Evolutionary conservation across 2,888 invertebrate species (phyloP).

Genomic region (Macrophya annulata): DNA sequence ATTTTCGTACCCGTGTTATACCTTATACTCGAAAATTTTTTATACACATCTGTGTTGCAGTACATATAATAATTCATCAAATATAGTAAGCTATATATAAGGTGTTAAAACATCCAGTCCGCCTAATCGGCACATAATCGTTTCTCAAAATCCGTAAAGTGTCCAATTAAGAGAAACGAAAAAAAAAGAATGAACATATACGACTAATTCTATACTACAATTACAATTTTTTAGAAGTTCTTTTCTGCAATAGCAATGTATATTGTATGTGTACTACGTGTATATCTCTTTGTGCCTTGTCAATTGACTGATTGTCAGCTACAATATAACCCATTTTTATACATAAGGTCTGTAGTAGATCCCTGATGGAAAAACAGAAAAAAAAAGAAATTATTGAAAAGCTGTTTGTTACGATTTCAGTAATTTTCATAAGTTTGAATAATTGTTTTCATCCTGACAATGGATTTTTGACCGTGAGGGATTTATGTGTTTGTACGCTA

Average conservation of each 20-base stretch:
- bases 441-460: neutral
- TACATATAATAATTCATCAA: neutral
- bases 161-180: neutral
- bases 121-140: neutral
- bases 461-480: neutral
- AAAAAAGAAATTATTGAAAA: neutral
- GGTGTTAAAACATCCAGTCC: neutral
- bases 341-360: neutral
- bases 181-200: neutral
- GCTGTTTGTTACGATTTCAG: neutral
- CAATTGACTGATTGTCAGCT: neutral
- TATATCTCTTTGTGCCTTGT: neutral
- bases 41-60: neutral
- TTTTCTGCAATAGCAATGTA: no score
- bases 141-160: neutral
- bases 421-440: neutral
- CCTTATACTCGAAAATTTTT: neutral
- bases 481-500: neutral
- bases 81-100: neutral
- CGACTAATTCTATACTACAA: no score
- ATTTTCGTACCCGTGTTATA: neutral
- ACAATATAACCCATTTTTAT: neutral
- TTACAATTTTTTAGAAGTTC: no score
- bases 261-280: neutral
- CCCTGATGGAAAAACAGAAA: neutral